phyloP scores from a whole-genome alignment of 1,140 invertebrate species.

The Acromyrmex echinatior region DNA sequence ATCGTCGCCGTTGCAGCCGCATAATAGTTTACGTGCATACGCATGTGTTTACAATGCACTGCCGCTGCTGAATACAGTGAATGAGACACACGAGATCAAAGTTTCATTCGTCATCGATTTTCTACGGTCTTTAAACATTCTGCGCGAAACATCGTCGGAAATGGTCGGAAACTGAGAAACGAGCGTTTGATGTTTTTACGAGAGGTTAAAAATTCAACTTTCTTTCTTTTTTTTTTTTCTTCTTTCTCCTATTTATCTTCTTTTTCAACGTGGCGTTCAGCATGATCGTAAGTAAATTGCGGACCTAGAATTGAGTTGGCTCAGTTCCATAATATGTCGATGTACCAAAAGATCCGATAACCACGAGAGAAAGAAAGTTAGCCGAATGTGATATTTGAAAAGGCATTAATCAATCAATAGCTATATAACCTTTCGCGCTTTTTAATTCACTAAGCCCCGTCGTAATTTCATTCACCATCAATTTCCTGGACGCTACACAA shows the following conservation, averaged over 20 bases:
- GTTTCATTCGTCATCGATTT: constrained; percentile 57
- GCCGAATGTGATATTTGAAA: not conserved
- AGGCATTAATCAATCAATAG: constrained; percentile 5
- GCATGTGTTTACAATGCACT: constrained; percentile 44
- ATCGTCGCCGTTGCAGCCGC: constrained; percentile 64
- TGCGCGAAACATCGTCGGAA: not conserved
- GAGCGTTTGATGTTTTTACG: not conserved
- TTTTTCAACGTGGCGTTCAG: not conserved
- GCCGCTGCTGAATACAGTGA: constrained; percentile 14
- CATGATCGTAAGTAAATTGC: constrained; percentile 6
- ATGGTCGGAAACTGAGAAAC: not conserved
- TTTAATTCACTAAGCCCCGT: constrained; percentile 12
- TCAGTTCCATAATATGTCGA: constrained; percentile 2
- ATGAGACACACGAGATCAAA: constrained; percentile 40
- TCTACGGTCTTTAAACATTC: not conserved
- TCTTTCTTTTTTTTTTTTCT: too few species aligned
- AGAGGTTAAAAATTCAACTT: constrained; percentile 1
- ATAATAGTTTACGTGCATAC: constrained; percentile 70
- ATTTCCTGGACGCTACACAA: constrained; percentile 10
- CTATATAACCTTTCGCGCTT: not conserved
- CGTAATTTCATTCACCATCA: constrained; percentile 44
- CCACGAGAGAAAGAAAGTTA: not conserved
- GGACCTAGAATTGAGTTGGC: constrained; percentile 5
- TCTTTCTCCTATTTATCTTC: not conserved
- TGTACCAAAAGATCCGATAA: not conserved